Evolutionary conservation across 2,797 vertebrate species (phyloP).

Genomic region (Manis crassicaudata): DNA sequence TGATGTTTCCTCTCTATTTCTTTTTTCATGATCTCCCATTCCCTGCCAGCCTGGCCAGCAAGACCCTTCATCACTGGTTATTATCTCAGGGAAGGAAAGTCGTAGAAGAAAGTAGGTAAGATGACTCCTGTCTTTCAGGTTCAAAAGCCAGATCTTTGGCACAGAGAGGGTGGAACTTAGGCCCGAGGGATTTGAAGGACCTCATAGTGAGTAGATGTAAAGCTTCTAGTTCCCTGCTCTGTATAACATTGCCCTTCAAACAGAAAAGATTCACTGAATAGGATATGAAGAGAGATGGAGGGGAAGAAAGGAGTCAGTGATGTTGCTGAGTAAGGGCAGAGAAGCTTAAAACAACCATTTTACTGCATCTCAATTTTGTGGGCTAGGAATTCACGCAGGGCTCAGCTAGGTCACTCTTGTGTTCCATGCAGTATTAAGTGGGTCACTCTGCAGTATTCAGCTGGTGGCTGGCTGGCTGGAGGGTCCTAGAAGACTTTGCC

Average conservation of each 20-base stretch:
- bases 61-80: not conserved
- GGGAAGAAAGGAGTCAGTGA: not conserved
- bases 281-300: not conserved
- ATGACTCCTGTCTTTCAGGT: not conserved
- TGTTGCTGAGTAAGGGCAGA: not conserved
- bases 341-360: not conserved
- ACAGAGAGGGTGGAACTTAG: not conserved
- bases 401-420: not conserved
- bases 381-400: not conserved
- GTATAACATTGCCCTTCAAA: not conserved
- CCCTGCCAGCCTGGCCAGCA: not conserved
- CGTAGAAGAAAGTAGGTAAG: not conserved
- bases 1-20: not conserved
- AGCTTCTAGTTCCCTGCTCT: not conserved
- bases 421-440: not conserved
- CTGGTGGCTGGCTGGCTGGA: not conserved
- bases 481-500: not conserved
- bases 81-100: not conserved
- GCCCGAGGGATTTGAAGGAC: not conserved
- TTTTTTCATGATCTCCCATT: not conserved
- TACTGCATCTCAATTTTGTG: not conserved
- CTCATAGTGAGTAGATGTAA: not conserved
- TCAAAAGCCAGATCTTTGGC: not conserved
- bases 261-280: not conserved
- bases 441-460: not conserved